phyloP scores from a whole-genome alignment of 2,888 invertebrate genomes.

The Eupithecia vulgata region DNA sequence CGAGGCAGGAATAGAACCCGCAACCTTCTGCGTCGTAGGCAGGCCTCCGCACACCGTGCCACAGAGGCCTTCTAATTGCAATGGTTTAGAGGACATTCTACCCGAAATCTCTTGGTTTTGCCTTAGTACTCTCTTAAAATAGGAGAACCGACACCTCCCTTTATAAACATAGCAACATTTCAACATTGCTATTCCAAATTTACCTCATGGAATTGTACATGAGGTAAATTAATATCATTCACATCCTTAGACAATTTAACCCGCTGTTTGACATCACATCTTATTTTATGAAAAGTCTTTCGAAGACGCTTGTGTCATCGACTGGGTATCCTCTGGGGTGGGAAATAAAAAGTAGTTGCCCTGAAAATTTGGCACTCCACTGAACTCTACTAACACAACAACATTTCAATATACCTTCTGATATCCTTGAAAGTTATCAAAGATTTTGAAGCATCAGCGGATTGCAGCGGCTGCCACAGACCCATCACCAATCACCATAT shows the following conservation, averaged over 20 bases:
- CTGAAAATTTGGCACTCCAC: not conserved
- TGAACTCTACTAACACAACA: constrained; percentile 24
- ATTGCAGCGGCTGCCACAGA: too few species aligned
- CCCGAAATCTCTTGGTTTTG: not conserved
- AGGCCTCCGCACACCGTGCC: too few species aligned
- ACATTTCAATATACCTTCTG: too few species aligned
- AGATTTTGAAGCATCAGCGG: too few species aligned
- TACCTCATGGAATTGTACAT: constrained; percentile 75
- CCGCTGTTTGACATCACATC: too few species aligned
- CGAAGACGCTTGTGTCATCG: not conserved
- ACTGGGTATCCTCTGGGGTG: not conserved
- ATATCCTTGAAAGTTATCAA: too few species aligned
- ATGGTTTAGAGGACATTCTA: not conserved
- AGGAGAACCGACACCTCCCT: not conserved
- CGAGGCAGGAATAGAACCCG: too few species aligned
- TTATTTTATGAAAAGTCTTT: constrained; percentile 57
- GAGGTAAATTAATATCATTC: too few species aligned
- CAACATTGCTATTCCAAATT: not conserved
- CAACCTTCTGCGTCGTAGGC: too few species aligned
- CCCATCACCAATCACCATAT: too few species aligned
- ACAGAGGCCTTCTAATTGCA: too few species aligned
- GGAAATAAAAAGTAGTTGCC: not conserved
- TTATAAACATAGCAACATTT: not conserved
- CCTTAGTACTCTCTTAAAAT: not conserved
- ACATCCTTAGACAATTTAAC: too few species aligned